Base-by-base conservation (phyloP, 1,140 invertebrate species). In the Drosophila eugracilis region DNA sequence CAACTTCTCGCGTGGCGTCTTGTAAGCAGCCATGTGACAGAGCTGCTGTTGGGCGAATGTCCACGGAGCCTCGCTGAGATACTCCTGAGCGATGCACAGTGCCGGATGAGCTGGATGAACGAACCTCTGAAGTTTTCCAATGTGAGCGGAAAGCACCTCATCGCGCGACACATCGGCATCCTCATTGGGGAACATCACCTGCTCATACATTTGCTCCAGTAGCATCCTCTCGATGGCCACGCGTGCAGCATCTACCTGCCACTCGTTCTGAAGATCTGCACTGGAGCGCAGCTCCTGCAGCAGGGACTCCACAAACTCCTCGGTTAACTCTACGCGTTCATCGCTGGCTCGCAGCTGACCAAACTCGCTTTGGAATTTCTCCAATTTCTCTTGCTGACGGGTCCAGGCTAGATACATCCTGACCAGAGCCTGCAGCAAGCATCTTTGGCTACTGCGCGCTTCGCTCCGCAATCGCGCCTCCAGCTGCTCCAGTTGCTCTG, bases 161-260 rank as follows among this genome's bases (percentile, higher is more conserved):
- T 99, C 98, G 54, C 98, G 93, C 50, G 96, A 94, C 45, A 98
- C 94, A 92, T 99, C 98, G 0, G 96, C 98, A 90, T 99, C 98
- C 3, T 97, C 97, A 92, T 99, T 99, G 5, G 98, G 98, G 93
- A 98, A 99, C 84, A 99, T 94, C 28, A 98, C 97, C 91, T 97
- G 95, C 21, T 95, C 94, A 92, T 99, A 99, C 32, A 99, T 96
- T 17, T 96, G 94, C 21, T 96, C 96, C 93, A 99, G 98, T 1
- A 97, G 93, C 7, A 95, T 94, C 28, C 95, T 94, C 88, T 98
- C 97, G 44, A 97, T 95, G 0, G 97, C 96, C 62, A 94, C 93
- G 89, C 94, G 93, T 0, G 94, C 94, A 42, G 94, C 94, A 63
- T 96, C 94, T 5, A 97, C 69, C 85, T 98, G 95, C 67, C 92